Evolutionary conservation across 2,888 invertebrate genomes (phyloP), one percentile per base, ranked within the genome.

Genomic region (Sturmia bella): DNA sequence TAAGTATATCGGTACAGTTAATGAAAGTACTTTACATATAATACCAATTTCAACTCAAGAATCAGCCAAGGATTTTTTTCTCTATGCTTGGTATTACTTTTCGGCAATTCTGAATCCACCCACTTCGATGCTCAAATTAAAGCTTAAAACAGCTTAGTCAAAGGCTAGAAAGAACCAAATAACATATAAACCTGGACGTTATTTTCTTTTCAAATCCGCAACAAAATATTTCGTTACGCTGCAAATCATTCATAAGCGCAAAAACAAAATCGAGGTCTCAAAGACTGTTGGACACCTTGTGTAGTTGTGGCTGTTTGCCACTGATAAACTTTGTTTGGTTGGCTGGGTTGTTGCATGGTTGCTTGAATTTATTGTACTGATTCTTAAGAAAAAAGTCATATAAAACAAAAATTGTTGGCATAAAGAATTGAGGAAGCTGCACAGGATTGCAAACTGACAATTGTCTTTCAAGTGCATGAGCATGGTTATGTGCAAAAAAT

Each of bases 171-270:
- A 63, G 68, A 76, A 77, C 68, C 13, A 56, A n/a, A n/a, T n/a
- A n/a, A n/a, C 45, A 63, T 72, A 76, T 56, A 76, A 72, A 76
- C 64, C 59, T 76, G 21, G 48, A 52, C 15, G 17, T 45, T 24
- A 24, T 37, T 11, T 17, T 27, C 9, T 43, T 37, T 17, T 41
- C 56, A 81, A 61, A 77, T 57, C 81, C 77, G 27, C 56, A 82
- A 64, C 81, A 52, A 77, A 77, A 68, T 77, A 64, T 82, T 78
- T 82, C 74, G 78, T 75, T 82, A 74, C 70, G 74, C 74, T 82
- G 78, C 70, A 82, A 75, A 82, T 74, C 74, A 70, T 78, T 82
- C 82, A 70, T 74, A 70, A 82, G 74, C 39, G 11, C 15, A 52
- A 15, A 41, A 4, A 41, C 7, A 24, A 15, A 4, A 56, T 43